Evolutionary conservation across 2,888 invertebrate genomes (phyloP), one percentile per base, ranked within the genome.

Genomic region (Hemicrepidius hirtus): DNA sequence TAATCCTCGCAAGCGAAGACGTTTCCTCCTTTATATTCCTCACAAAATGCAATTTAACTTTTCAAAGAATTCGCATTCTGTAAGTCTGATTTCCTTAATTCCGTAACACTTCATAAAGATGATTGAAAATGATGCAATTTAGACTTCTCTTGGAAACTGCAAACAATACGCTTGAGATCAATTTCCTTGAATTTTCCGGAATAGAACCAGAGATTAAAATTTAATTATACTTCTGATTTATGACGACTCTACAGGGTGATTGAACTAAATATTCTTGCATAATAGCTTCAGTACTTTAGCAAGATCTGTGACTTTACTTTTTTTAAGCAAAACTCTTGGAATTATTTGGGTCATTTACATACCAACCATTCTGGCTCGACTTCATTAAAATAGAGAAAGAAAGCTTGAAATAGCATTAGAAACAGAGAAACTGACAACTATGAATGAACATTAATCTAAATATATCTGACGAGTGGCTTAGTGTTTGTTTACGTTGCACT

Each of bases 1-100:
- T 50, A 24, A 24, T 50, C 50, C 18, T 10, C 50, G 24, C n/a
- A 2, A n/a, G 24, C 18, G 10, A 18, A 50, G 20, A 46, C 24
- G 50, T 50, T 24, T n/a, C 46, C 18, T 46, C 20, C n/a, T 24
- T n/a, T n/a, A 18, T 50, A 50, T 50, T 50, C 7, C 24, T 50
- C n/a, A 50, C 24, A 50, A 50, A 46, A 50, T 50, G 50, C 50
- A 50, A 50, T 50, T 50, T 50, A 1, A 20, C 2, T 20, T 50
- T 50, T 21, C 50, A 12, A 50, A 46, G 20, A 46, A 20, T 46
- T 41, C 16, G 20, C 9, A 3, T 24, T 50, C 24, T 50, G 24
- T 24, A 50, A 20, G 24, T 24, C 10, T 50, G 24, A 50, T n/a
- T 50, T 24, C 50, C 12, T 24, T 50, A 50, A 50, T 50, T 24